Evolutionary conservation across 2,113 vertebrate genomes (phyloP), one percentile per base, ranked within the genome.

Genomic region (Fulmarus glacialis): DNA sequence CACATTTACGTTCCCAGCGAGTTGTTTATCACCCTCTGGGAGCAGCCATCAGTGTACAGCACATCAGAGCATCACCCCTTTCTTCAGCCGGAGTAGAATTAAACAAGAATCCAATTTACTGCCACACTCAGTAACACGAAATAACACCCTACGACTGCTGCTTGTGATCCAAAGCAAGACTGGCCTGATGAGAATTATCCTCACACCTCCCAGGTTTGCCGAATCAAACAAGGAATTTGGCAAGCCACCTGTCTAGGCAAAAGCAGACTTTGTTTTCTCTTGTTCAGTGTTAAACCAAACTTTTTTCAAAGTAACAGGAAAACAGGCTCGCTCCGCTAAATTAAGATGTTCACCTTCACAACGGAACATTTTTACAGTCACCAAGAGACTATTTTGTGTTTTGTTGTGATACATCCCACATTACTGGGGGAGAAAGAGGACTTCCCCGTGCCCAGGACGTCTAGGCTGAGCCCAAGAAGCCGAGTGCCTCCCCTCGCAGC

Each of bases 41-140:
- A 86, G 52, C 52, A 48, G 63, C n/a, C 0, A 0, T 5, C 15
- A 20, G 19, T 4, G 1, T 5, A 45, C 2, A 1, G 55, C 42
- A 53, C 72, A 27, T 14, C 1, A 3, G 26, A 87, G 58, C 74
- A 79, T 26, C 56, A 3, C 63, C 42, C 18, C 19, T 4, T 11
- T 42, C 63, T 6, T 23, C 42, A 12, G 15, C 0, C 2, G 20
- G 56, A 89, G 47, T 36, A 52, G 36, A 55, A 63, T 18, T 45
- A 2, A 6, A 42, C 52, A 34, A 42, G 19, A 7, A 38, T 30
- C 16, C 15, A 1, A 32, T 42, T 72, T 80, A 43, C 47, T 78
- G 50, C 29, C 71, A 56, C 11, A 1, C 29, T 40, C 29, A 23
- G 24, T 0, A 34, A 13, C 23, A 11, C 2, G 12, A 71, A 42